A percentile compares a stretch with the other conserved stretches of the same genome.
Conservation (phyloP, 2,113 vertebrate species). For the Cyanocitta stelleri region DNA sequence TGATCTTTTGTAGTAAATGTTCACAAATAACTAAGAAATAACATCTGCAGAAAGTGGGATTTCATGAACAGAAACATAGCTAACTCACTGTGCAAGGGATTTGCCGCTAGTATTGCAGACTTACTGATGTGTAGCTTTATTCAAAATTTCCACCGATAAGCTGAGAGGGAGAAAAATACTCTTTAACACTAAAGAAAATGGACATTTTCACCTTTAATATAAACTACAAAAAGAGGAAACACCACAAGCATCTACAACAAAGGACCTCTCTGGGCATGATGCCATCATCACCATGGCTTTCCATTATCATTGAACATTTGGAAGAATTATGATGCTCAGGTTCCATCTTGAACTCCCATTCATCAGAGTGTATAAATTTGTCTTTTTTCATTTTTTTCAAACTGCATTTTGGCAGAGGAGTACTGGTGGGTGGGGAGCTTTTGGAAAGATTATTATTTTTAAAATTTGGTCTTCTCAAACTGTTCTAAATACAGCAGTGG, state of each 20-base stretch:
- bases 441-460: slow-evolving; percentile 28
- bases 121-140: not conserved
- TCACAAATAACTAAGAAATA: not conserved
- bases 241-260: not conserved
- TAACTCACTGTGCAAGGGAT: not conserved
- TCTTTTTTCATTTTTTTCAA: slow-evolving; percentile 12
- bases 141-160: not conserved
- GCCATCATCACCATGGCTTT: not conserved
- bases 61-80: not conserved
- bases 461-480: slow-evolving; percentile 16
- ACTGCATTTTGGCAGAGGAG: slow-evolving; percentile 26
- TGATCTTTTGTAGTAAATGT: not conserved
- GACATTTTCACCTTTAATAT: not conserved
- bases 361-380: not conserved
- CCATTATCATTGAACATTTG: not conserved
- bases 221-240: not conserved
- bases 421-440: slow-evolving; percentile 9
- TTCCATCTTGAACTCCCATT: slow-evolving; percentile 9
- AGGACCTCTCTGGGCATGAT: not conserved
- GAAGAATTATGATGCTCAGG: not conserved
- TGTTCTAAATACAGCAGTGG: slow-evolving; percentile 55
- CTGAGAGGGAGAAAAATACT: not conserved
- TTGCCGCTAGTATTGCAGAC: not conserved
- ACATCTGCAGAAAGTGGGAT: not conserved
- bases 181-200: not conserved